Percentiles rank a stretch among this genome's conserved stretches.
Conservation (phyloP, 2,797 vertebrate genomes). For the Gymnothorax reevesii region DNA sequence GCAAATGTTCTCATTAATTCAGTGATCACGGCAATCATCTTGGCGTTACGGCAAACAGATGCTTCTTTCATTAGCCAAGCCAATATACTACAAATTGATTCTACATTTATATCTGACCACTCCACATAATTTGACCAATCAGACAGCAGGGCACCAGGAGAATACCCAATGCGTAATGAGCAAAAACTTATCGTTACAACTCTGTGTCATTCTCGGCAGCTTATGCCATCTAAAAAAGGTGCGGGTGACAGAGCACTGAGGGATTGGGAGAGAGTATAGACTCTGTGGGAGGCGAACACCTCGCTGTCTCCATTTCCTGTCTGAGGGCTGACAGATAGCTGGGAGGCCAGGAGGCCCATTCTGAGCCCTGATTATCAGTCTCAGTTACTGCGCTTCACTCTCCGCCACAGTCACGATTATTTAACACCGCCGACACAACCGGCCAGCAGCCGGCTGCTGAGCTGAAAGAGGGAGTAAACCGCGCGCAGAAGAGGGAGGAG, state of each 20-base stretch:
- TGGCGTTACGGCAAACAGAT: background rate
- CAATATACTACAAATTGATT: background rate
- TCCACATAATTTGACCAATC: background rate
- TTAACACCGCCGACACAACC: constrained; percentile 44
- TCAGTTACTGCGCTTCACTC: constrained; percentile 20
- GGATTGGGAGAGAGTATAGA: background rate
- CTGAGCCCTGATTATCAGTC: constrained; percentile 51
- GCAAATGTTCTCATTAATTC: background rate
- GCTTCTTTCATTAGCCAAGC: background rate
- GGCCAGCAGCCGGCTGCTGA: constrained; percentile 39
- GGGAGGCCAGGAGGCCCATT: constrained; percentile 51
- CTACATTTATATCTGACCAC: background rate
- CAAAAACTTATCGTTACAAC: background rate
- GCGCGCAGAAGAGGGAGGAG: background rate
- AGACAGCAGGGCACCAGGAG: background rate
- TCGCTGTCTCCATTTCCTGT: constrained; percentile 1
- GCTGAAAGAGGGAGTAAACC: background rate
- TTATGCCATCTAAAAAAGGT: background rate
- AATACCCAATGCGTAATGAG: background rate
- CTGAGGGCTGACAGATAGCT: constrained; percentile 40
- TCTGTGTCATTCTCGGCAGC: background rate
- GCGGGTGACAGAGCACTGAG: background rate
- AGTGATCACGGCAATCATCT: background rate
- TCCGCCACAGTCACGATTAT: constrained; percentile 54
- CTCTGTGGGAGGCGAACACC: background rate